Evolutionary conservation across 1,140 invertebrate genomes (phyloP).

Genomic region (Diuraphis noxia): DNA sequence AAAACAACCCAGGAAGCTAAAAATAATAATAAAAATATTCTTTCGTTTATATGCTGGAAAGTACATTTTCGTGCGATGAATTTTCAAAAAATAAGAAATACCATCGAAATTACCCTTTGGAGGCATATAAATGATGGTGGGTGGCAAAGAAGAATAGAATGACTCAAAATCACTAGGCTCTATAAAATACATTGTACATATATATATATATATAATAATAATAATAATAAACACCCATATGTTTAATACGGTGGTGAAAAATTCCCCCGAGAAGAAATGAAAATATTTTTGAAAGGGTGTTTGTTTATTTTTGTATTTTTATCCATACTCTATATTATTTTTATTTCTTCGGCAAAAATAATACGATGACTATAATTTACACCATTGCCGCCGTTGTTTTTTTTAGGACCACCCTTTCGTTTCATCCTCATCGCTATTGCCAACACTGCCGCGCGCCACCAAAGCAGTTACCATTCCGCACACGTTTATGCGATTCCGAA

Average conservation of each 20-base stretch:
- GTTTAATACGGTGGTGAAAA: not conserved
- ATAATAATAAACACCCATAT: constrained; percentile 7
- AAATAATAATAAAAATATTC: not conserved
- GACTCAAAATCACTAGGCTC: not conserved
- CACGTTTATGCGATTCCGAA: constrained; percentile 30
- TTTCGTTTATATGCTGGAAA: not conserved
- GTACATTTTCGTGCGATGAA: not conserved
- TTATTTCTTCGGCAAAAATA: not conserved
- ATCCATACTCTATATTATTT: not conserved
- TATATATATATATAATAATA: not conserved
- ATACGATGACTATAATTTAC: constrained; percentile 19
- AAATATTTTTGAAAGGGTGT: not conserved
- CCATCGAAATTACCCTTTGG: not conserved
- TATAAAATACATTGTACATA: not conserved
- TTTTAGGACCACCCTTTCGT: not conserved
- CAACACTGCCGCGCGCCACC: not conserved
- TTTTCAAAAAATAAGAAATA: not conserved
- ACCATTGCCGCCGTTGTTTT: not conserved
- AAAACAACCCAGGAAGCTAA: not conserved
- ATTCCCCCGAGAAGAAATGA: not conserved
- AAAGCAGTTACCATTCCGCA: constrained; percentile 17
- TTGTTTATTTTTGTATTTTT: not conserved
- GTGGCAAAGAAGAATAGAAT: not conserved
- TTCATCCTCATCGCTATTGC: not conserved
- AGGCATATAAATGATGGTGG: not conserved